phyloP scores from a whole-genome alignment of 2,888 invertebrate species.

The Thera obeliscata region DNA sequence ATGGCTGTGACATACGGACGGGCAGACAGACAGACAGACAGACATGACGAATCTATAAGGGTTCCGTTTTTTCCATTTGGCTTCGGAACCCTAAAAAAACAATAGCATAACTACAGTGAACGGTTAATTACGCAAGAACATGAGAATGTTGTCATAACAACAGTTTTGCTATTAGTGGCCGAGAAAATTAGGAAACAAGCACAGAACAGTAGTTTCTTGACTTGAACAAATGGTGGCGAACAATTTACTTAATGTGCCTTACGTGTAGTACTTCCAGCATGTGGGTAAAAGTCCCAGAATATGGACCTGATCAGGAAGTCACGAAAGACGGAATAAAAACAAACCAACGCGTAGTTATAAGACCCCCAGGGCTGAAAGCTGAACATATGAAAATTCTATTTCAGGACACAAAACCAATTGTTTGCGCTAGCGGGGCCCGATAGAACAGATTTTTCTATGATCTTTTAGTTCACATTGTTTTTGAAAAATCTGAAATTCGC shows the following conservation, averaged over 20 bases:
- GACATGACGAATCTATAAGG: no score
- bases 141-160: slow-evolving; percentile 25
- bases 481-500: background rate
- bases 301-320: background rate
- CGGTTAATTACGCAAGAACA: slow-evolving; percentile 16
- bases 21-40: no score
- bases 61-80: no score
- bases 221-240: background rate
- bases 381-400: background rate
- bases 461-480: background rate
- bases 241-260: background rate
- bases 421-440: background rate
- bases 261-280: no score
- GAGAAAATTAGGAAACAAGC: slow-evolving; percentile 23
- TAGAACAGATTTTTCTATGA: background rate
- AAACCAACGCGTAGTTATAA: background rate
- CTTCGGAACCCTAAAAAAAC: no score
- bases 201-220: slow-evolving; percentile 15
- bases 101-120: no score
- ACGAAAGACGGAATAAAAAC: no score
- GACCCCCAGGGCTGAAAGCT: background rate
- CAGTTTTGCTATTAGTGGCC: slow-evolving; percentile 13
- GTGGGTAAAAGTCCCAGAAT: background rate
- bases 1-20: no score
- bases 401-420: background rate